These are phyloP conservation scores for Mesocricetus auratus DNA, from an alignment of 2,113 vertebrate genomes.

Conservation along the genomic window DNA sequence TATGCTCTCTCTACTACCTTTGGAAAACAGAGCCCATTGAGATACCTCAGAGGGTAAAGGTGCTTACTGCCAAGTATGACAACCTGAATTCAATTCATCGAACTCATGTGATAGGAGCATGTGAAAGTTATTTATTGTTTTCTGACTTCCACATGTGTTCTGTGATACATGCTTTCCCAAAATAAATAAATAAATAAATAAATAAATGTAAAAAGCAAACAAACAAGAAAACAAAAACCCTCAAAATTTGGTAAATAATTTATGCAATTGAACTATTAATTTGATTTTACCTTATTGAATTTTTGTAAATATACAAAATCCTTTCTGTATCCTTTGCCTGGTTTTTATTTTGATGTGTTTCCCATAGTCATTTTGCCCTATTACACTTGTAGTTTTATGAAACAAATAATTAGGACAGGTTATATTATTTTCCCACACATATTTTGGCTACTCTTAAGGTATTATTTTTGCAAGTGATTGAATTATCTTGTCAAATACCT, in stretches of 20 bases:
- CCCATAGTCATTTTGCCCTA: not conserved
- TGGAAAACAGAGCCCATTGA: not conserved
- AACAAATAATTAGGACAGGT: not conserved
- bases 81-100: too few species aligned
- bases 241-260: not conserved
- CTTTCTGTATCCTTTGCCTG: not conserved
- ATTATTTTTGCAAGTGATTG: not conserved
- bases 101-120: not conserved
- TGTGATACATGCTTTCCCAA: too few species aligned
- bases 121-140: not conserved
- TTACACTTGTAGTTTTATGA: not conserved
- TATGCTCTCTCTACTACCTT: not conserved
- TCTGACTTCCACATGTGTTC: not conserved
- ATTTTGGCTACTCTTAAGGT: not conserved
- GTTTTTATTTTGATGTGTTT: conserved; percentile 33
- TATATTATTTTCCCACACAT: not conserved
- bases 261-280: not conserved
- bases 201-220: not conserved
- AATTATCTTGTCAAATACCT: conserved; percentile 19
- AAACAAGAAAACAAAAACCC: not conserved
- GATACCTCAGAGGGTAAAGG: not conserved
- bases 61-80: not conserved
- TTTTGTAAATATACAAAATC: not conserved
- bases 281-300: not conserved
- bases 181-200: not conserved